Conservation (phyloP, 2,888 invertebrate genomes). For the Bibio marci region DNA sequence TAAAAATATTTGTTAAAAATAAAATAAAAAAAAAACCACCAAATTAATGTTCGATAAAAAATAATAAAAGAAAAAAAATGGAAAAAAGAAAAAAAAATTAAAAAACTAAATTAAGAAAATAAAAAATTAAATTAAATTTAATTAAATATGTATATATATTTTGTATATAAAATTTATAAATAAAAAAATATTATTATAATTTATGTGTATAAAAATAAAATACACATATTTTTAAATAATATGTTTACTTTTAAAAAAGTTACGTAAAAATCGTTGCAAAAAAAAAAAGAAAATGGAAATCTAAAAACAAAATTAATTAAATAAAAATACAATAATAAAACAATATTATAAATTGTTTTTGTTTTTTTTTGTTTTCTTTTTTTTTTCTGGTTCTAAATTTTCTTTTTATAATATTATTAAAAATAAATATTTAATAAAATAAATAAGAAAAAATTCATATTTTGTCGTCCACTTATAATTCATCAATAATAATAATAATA, state of each 20-base stretch:
- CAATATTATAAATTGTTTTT: neutral
- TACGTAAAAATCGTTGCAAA: conserved; percentile 1
- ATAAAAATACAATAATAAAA: conserved; percentile 8
- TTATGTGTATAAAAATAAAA: neutral
- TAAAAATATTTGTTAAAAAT: no score
- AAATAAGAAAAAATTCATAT: conserved; percentile 2
- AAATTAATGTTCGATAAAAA: no score
- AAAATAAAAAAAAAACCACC: no score
- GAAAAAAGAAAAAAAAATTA: no score
- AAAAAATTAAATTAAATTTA: no score
- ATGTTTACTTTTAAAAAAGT: conserved; percentile 1
- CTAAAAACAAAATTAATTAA: conserved; percentile 20
- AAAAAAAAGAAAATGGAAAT: neutral
- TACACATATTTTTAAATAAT: neutral
- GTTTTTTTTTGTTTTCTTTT: neutral
- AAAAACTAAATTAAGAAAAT: no score
- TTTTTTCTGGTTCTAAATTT: neutral
- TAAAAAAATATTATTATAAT: neutral
- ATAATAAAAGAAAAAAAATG: no score
- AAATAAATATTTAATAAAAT: conserved; percentile 9
- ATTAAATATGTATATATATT: neutral
- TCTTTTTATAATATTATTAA: conserved; percentile 3
- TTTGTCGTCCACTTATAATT: no score
- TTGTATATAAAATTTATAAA: neutral
- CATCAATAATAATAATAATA: no score